phyloP scores from a whole-genome alignment of 1,140 invertebrate species.

The Bombus huntii region DNA sequence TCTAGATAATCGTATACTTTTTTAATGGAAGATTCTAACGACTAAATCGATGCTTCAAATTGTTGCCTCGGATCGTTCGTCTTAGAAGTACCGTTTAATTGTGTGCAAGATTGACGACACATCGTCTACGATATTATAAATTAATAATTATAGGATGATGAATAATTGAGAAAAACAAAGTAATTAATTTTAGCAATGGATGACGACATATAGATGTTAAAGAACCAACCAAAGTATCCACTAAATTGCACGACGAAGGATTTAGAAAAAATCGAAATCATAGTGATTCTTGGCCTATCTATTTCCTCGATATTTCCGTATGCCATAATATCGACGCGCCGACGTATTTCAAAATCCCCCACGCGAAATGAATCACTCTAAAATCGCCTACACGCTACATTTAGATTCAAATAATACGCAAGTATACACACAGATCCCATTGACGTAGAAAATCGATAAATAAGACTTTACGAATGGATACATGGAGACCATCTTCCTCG shows the following conservation, averaged over 20 bases:
- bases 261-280: background rate
- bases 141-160: no score
- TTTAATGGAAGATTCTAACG: background rate
- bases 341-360: background rate
- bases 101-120: no score
- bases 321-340: background rate
- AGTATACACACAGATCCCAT: slow-evolving; percentile 32
- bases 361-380: background rate
- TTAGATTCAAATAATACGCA: background rate
- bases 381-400: slow-evolving; percentile 1
- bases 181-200: no score
- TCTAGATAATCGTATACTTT: background rate
- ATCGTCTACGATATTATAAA: no score
- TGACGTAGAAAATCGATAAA: slow-evolving; percentile 54
- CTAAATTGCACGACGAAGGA: background rate
- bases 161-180: no score
- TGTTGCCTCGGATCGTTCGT: background rate
- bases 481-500: slow-evolving; percentile 15
- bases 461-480: slow-evolving; percentile 45
- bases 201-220: background rate
- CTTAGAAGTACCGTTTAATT: background rate
- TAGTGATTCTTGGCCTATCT: background rate
- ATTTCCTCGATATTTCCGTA: background rate
- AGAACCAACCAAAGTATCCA: background rate
- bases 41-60: background rate